Conservation (phyloP, 2,888 invertebrate genomes). For the Noctua comes region DNA sequence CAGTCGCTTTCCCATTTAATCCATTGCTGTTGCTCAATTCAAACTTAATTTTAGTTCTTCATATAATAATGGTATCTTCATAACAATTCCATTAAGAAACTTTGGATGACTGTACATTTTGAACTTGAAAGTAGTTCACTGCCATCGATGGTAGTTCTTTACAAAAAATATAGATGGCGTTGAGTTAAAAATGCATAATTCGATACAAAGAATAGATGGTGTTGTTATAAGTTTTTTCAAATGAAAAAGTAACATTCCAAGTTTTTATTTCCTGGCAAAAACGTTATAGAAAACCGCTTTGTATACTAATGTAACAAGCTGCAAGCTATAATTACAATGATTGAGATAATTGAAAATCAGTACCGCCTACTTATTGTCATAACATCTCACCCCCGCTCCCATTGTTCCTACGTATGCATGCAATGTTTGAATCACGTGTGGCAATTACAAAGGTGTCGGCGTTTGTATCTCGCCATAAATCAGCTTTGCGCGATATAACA, state of each 20-base stretch:
- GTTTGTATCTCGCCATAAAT: slow-evolving; percentile 88
- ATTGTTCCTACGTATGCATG: slow-evolving; percentile 81
- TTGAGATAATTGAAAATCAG: slow-evolving; percentile 68
- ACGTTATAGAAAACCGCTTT: slow-evolving; percentile 14
- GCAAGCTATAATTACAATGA: slow-evolving; percentile 48
- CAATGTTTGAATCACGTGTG: slow-evolving; percentile 84
- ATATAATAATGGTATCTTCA: neutral
- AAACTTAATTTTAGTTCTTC: slow-evolving; percentile 44
- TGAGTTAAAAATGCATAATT: slow-evolving; percentile 65
- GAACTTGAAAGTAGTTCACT: slow-evolving; percentile 21
- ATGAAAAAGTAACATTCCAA: neutral
- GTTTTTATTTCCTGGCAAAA: neutral
- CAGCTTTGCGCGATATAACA: slow-evolving; percentile 90
- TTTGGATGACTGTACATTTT: slow-evolving; percentile 14
- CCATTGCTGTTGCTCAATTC: slow-evolving; percentile 49
- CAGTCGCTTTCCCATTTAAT: slow-evolving; percentile 74
- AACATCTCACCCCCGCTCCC: slow-evolving; percentile 70
- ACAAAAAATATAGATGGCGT: slow-evolving; percentile 77
- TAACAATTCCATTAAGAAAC: neutral
- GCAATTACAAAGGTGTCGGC: slow-evolving; percentile 89
- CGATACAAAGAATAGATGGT: slow-evolving; percentile 73
- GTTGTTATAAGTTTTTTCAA: slow-evolving; percentile 39
- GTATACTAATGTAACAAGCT: slow-evolving; percentile 23
- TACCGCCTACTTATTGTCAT: slow-evolving; percentile 70
- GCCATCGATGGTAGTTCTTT: slow-evolving; percentile 67